Evolutionary conservation across 1,140 invertebrate species (phyloP).

Genomic region (Pararge aegeria): DNA sequence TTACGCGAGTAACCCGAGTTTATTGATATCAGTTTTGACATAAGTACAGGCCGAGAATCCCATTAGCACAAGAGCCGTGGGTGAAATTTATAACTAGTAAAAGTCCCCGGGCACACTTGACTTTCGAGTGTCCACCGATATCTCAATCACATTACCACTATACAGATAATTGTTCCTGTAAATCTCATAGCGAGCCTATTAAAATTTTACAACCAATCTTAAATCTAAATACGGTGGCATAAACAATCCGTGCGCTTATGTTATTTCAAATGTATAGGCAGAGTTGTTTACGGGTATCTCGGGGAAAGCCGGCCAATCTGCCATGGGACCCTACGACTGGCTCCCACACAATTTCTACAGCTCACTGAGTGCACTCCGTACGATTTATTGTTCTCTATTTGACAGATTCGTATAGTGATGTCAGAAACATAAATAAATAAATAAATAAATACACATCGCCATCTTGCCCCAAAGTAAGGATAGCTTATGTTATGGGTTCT

Average conservation of each 20-base stretch:
- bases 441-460: no score
- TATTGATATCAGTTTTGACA: background rate
- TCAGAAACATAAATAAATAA: no score
- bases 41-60: background rate
- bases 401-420: background rate
- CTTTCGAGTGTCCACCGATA: slow-evolving; percentile 18
- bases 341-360: slow-evolving; percentile 60
- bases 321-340: slow-evolving; percentile 49
- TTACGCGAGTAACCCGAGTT: background rate
- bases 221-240: slow-evolving; percentile 56
- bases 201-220: slow-evolving; percentile 52
- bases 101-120: slow-evolving; percentile 16
- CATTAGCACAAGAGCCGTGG: slow-evolving; percentile 11
- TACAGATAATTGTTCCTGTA: slow-evolving; percentile 19
- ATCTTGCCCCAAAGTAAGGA: no score
- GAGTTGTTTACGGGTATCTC: slow-evolving; percentile 60
- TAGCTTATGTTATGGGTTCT: no score
- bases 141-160: slow-evolving; percentile 26
- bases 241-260: slow-evolving; percentile 61
- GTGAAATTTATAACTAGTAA: slow-evolving; percentile 5
- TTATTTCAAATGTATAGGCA: slow-evolving; percentile 57
- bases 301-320: slow-evolving; percentile 58
- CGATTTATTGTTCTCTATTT: background rate
- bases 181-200: slow-evolving; percentile 36
- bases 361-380: background rate